Evolutionary conservation across 2,113 vertebrate species (phyloP).

Genomic region (Psettodes erumei): DNA sequence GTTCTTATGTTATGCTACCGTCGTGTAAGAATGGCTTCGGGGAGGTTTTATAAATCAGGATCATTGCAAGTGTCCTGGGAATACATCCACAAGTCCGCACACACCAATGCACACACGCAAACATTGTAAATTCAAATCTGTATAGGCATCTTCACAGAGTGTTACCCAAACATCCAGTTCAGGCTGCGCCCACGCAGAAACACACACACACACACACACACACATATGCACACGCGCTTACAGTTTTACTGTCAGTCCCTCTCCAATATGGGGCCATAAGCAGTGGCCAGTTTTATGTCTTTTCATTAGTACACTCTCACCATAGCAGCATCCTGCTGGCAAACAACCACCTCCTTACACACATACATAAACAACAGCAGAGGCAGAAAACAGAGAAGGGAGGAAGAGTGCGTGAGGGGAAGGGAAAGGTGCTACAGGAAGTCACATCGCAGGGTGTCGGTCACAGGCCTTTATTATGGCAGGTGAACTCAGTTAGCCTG

Average conservation of each 20-base stretch:
- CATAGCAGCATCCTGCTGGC: conserved; percentile 60
- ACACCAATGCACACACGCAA: conserved; percentile 24
- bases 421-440: background rate
- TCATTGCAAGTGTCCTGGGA: conserved; percentile 60
- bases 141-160: conserved; percentile 25
- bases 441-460: background rate
- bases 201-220: conserved; percentile 34
- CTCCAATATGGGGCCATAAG: conserved; percentile 54
- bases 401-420: conserved; percentile 4
- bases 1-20: conserved; percentile 29
- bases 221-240: conserved; percentile 19
- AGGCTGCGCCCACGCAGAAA: conserved; percentile 24
- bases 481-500: background rate
- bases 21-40: conserved; percentile 40
- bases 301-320: conserved; percentile 73
- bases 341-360: conserved; percentile 43
- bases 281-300: conserved; percentile 73
- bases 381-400: conserved; percentile 5
- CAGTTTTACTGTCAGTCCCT: conserved; percentile 59
- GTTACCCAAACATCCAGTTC: conserved; percentile 38
- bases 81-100: conserved; percentile 35
- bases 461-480: conserved; percentile 1
- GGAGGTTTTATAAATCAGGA: conserved; percentile 70
- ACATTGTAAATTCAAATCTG: conserved; percentile 63
- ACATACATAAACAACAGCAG: conserved; percentile 50